Base-by-base conservation (phyloP, 1,140 invertebrate species). In the Drosophila oshimai region DNA sequence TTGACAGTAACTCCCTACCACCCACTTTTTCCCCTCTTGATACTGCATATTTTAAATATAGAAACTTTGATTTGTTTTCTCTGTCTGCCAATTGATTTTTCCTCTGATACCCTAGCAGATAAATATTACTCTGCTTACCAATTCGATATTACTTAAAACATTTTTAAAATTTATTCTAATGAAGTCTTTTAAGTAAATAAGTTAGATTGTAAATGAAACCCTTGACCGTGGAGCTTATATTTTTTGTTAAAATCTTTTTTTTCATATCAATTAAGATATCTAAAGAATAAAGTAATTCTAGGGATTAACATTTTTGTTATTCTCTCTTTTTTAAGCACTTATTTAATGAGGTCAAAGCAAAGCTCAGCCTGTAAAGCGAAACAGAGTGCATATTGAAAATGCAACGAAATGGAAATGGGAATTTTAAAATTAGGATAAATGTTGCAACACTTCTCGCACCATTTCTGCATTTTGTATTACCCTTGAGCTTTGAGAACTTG, bases 321-420 rank as follows among this genome's bases (percentile, higher is more conserved):
- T 58, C 54, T 13, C 13, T 20, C 6, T 37, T 18, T 34, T 57
- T 42, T n/a, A 13, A 26, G 22, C 24, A 3, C 9, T 37, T 60
- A n/a, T 37, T 39, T 18, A 37, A 29, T 26, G 28, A 37, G 12
- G 22, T 20, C 26, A 42, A 58, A 34, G 53, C 13, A 24, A 61
- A 57, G 20, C 28, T n/a, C 12, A 44, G 44, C 47, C n/a, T n/a
- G n/a, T n/a, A 42, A 34, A 50, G 24, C 10, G 18, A 64, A 61
- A 10, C 61, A 41, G 34, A 64, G 53, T 47, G 54, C 54, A 46
- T 41, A 60, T 79, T 55, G 50, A 28, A 47, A 47, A 69, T 64
- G 64, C 72, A 76, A 50, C 58, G 31, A 60, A 70, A 33, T 62
- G 77, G 60, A 81, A 80, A 57, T 50, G 33, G 18, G 65, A 60